Base-by-base conservation (phyloP, 2,113 vertebrate genomes). In the Casuarius casuarius region DNA sequence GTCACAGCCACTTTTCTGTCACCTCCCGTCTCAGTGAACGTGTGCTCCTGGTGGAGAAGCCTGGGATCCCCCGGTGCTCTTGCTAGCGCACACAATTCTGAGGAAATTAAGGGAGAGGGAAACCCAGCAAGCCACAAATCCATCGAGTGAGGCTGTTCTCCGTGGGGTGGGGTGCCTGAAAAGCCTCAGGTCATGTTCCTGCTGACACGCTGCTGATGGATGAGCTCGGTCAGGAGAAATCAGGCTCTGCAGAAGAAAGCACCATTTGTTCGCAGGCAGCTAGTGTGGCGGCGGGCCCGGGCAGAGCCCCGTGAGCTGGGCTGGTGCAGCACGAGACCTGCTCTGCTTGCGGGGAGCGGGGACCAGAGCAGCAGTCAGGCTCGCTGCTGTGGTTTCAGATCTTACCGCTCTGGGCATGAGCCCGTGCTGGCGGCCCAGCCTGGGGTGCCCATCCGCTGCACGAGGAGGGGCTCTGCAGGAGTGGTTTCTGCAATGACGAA, bases 161-260 rank as follows among this genome's bases (percentile, higher is more conserved):
- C 0, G 0, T 7, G 63, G 42, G 67, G 29, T 3, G 31, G 52
- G 63, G 87, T 0, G 0, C 78, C 58, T 3, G 2, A 23, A 7
- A 25, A 87, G 17, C n/a, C 46, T 82, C 51, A 61, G 52, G 59
- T 16, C 9, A 2, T 18, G 61, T 18, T 76, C 66, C 61, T 52
- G 67, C 61, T 78, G 88, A 35, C 92, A 52, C 62, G 71, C 61
- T 71, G 91, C 70, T 72, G 91, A 68, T 29, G 71, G 83, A 72
- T 54, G 79, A 5, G 26, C 33, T 63, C 0, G 2, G 21, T 75
- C 75, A n/a, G 48, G 79, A 63, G 42, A 19, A 81, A 52, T 0
- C 29, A 49, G 1, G 1, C 58, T 72, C 51, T 72, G 52, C 26
- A 58, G 75, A 52, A 56, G 44, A 18, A 90, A 72, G 23, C 63